These are phyloP conservation scores for Chrysogorgia sp. DNA, from an alignment of 92 coral and sea anemone genomes.

Conservation along the genomic window DNA sequence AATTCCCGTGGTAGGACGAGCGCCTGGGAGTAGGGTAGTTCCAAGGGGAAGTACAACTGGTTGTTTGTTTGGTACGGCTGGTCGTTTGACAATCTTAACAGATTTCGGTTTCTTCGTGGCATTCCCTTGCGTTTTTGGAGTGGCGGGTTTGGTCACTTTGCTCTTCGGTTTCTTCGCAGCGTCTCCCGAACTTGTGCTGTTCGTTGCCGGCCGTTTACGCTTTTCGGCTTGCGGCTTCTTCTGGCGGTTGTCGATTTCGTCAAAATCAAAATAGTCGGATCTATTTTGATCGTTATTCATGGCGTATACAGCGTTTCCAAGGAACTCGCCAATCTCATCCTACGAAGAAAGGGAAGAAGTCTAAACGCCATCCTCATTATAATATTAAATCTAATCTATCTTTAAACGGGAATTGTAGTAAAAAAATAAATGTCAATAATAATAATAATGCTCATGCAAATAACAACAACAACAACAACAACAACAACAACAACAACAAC, in stretches of 20 bases:
- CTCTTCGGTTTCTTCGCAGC: slow-evolving; percentile 21
- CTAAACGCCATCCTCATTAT: too few relatives aligned
- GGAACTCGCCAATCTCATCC: slow-evolving; percentile 98
- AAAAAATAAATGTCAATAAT: neutral
- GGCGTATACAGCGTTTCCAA: slow-evolving; percentile 80
- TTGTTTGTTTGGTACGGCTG: neutral
- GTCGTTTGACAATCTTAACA: slow-evolving; percentile 23
- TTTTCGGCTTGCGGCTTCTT: slow-evolving; percentile 64
- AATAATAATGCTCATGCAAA: too few relatives aligned
- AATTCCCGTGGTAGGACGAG: slow-evolving; percentile 16
- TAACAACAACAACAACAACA: neutral
- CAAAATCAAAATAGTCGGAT: slow-evolving; percentile 85
- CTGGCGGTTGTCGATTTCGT: slow-evolving; percentile 79
- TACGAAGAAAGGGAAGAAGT: slow-evolving; percentile 16
- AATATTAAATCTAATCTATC: too few relatives aligned
- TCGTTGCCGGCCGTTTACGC: slow-evolving; percentile 79
- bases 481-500: too few relatives aligned
- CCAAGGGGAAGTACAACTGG: neutral
- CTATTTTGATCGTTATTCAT: slow-evolving; percentile 78
- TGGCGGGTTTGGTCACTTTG: slow-evolving; percentile 5
- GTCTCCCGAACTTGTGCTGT: slow-evolving; percentile 10
- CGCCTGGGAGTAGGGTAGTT: slow-evolving; percentile 10
- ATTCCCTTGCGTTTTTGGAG: neutral
- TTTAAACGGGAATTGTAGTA: too few relatives aligned
- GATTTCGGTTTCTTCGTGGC: slow-evolving; percentile 32